These are phyloP conservation scores for Liasis olivaceus DNA, from an alignment of 2,797 vertebrate genomes.

Conservation along the genomic window DNA sequence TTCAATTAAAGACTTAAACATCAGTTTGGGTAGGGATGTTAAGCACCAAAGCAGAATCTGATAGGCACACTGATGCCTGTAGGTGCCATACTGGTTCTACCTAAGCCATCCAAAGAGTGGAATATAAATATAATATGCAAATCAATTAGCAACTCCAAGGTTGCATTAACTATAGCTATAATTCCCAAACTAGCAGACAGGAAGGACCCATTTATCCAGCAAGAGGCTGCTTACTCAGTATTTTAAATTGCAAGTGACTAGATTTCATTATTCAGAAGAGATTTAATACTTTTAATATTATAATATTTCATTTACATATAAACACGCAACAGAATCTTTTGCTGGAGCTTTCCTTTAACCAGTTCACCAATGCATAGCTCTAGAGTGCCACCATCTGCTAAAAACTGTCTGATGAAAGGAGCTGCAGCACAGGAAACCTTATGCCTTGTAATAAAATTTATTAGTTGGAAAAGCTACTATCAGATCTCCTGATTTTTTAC, in stretches of 20 bases:
- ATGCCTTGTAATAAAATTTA: not conserved
- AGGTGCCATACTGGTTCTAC: not conserved
- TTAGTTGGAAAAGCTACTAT: not conserved
- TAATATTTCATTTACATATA: not conserved
- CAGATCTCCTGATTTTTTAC: conserved; percentile 11
- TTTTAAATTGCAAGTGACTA: conserved; percentile 3
- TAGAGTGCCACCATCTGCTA: conserved; percentile 62
- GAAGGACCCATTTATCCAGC: not conserved
- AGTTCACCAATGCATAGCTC: not conserved
- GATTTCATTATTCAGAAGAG: conserved; percentile 9
- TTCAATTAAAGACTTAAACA: not conserved
- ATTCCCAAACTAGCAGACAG: not conserved
- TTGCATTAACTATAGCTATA: not conserved
- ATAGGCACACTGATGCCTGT: not conserved
- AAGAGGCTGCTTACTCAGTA: not conserved
- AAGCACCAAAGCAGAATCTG: not conserved
- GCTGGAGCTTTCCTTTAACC: not conserved
- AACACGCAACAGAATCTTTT: not conserved
- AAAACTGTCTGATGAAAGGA: not conserved
- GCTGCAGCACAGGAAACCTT: not conserved
- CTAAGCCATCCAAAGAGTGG: not conserved
- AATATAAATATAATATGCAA: not conserved
- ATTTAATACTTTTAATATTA: conserved; percentile 21
- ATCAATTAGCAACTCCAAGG: not conserved
- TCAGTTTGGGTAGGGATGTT: not conserved